Conservation (phyloP, 2,113 vertebrate genomes). For the Caretta caretta region DNA sequence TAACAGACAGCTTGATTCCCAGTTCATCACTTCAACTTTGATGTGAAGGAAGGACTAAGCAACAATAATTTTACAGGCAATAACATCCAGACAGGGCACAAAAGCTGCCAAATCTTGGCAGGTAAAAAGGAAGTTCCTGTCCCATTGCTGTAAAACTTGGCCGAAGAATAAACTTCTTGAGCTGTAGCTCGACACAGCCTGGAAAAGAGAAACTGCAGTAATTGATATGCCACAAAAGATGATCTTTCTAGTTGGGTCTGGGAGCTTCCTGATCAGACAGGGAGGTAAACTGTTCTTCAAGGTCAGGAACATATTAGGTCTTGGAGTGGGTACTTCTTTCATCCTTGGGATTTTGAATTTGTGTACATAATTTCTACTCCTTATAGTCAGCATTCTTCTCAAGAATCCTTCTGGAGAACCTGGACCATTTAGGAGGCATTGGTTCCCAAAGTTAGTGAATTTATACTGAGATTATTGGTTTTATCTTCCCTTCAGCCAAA, state of each 20-base stretch:
- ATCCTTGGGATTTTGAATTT: not conserved
- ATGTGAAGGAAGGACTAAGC: not conserved
- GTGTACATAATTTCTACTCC: not conserved
- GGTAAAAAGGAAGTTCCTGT: not conserved
- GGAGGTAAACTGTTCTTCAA: not conserved
- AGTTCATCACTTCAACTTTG: not conserved
- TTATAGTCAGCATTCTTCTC: not conserved
- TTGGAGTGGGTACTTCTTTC: too few relatives aligned
- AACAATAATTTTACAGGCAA: not conserved
- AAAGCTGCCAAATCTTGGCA: not conserved
- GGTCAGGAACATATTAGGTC: not conserved
- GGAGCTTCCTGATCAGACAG: not conserved
- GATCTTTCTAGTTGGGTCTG: not conserved
- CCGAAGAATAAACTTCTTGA: not conserved
- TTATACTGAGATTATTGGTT: not conserved
- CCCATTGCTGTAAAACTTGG: not conserved
- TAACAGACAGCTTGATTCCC: not conserved
- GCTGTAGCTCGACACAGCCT: accelerated
- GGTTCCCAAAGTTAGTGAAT: not conserved
- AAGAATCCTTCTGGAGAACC: not conserved
- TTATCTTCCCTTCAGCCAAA: not conserved
- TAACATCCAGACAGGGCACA: not conserved
- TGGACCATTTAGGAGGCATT: not conserved
- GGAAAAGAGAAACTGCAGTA: not conserved
- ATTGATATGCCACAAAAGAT: accelerated